Evolutionary conservation across 2,888 invertebrate genomes (phyloP), one percentile per base, ranked within the genome.

Genomic region (Hoplodrina blanda): DNA sequence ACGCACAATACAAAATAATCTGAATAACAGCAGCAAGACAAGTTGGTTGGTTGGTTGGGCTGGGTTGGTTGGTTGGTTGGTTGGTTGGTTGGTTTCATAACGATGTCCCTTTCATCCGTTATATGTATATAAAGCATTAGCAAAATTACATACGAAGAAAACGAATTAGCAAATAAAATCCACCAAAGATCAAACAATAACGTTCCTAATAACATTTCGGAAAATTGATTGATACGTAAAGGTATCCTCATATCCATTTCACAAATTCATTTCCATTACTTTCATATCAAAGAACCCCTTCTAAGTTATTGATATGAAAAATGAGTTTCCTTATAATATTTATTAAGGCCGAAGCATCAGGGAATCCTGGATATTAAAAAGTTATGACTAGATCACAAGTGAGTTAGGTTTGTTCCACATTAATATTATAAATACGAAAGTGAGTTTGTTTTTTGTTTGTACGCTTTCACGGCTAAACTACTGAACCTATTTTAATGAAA

Each of bases 291-390:
- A 49, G 52, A 81, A 63, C 52, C 73, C 70, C 73, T 72, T 80
- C 56, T 20, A 50, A 17, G 67, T 76, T 62, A 67, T 62, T 67
- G 69, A 33, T 50, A 77, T 81, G 71, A 78, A 81, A 81, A 83
- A 83, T 81, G 64, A 74, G 55, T 68, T 77, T 72, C 19, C 69
- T 64, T 63, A 65, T 66, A 69, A 74, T 44, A 64, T 73, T 71
- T 73, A 73, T 73, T 71, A 65, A 62, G 57, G 54, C 61, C 41
- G 20, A 50, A n/a, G 59, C 52, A 20, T 75, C 63, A 62, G 30
- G 56, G 64, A 49, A 69, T 64, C 30, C 20, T n/a, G 46, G 61
- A 79, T 79, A 69, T 69, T 75, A 67, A 74, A 67, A 74, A 71
- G 55, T 55, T 50, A 59, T 19, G 19, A 37, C 55, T 61, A 62